Base-by-base conservation (phyloP, 2,888 invertebrate genomes). In the Eristalinus aeneus region DNA sequence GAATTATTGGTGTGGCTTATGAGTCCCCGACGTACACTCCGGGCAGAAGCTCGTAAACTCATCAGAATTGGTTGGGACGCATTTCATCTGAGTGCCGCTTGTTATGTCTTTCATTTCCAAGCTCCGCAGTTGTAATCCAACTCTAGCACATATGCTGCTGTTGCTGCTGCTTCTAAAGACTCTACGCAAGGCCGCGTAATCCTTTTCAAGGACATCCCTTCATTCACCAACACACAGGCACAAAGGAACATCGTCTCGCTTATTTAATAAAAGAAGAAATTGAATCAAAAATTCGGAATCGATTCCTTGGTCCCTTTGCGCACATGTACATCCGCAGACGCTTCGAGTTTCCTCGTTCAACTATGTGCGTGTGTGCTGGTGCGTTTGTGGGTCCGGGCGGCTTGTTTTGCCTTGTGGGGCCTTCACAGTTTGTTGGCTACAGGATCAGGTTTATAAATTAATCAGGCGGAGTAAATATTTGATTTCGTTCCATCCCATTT, bases 401-500 rank as follows among this genome's bases (percentile, higher is more conserved):
- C 12, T 31, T 72, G 32, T 58, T 22, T 11, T 60, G 20, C 31
- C 31, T 64, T 68, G 68, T 63, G 27, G 53, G 80, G 39, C 68
- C 58, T 80, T 81, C 46, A 85, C 80, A 80, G 85, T 85, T 81
- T 73, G 73, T 69, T 81, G 81, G 68, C 73, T 81, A 58, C 54
- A 76, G 81, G 76, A 85, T 85, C 68, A 74, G 72, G 81, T 81
- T 85, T 81, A 85, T 85, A 80, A 85, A 85, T 85, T 85, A 85
- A 81, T 85, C 85, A 85, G 76, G 68, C 85, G 85, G 10, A 36
- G 85, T 81, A 85, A 85, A 85, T 85, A 85, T 85, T 85, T 85
- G 81, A 85, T 85, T 85, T 73, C 63, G 68, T 85, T 85, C 81
- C 76, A 58, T 85, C 60, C 76, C 72, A 85, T 85, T 85, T 85